These are phyloP conservation scores for Erpornis zantholeuca DNA, from an alignment of 2,113 vertebrate genomes.

Conservation along the genomic window DNA sequence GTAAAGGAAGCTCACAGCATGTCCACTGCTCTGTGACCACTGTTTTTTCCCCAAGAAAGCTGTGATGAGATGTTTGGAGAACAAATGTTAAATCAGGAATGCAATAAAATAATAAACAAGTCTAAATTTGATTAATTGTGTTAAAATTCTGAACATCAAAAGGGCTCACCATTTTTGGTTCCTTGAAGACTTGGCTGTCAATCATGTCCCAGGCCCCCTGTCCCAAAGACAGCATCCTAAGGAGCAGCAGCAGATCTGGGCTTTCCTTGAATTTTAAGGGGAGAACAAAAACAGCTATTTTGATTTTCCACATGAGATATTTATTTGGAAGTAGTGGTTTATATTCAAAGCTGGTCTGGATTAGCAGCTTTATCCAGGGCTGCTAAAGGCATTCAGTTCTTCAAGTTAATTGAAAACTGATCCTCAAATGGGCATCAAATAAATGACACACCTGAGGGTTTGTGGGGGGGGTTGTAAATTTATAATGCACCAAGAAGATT, in stretches of 20 bases:
- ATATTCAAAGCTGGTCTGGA: not conserved
- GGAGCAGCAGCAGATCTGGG: slow-evolving; percentile 88
- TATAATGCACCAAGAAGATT: not conserved
- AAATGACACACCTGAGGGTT: not conserved
- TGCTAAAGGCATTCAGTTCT: not conserved
- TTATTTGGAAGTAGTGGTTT: not conserved
- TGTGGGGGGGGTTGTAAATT: not conserved
- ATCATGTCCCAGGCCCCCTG: slow-evolving; percentile 99
- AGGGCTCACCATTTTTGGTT: slow-evolving; percentile 87
- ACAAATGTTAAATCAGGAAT: not conserved
- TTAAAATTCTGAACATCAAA: not conserved
- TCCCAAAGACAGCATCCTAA: slow-evolving; percentile 92
- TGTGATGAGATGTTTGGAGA: not conserved
- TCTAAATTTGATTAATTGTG: not conserved
- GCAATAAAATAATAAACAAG: not conserved
- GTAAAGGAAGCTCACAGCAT: not conserved
- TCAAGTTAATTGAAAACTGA: not conserved
- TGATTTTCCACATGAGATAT: not conserved
- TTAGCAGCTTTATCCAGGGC: not conserved
- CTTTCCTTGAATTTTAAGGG: slow-evolving; percentile 83
- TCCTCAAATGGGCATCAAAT: not conserved
- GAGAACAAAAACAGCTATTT: not conserved
- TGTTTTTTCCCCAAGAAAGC: not conserved
- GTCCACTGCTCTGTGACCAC: not conserved
- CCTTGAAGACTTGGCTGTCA: slow-evolving; percentile 98